Evolutionary conservation across 2,888 invertebrate species (phyloP), one percentile per base, ranked within the genome.

Genomic region (Scotopteryx bipunctaria): DNA sequence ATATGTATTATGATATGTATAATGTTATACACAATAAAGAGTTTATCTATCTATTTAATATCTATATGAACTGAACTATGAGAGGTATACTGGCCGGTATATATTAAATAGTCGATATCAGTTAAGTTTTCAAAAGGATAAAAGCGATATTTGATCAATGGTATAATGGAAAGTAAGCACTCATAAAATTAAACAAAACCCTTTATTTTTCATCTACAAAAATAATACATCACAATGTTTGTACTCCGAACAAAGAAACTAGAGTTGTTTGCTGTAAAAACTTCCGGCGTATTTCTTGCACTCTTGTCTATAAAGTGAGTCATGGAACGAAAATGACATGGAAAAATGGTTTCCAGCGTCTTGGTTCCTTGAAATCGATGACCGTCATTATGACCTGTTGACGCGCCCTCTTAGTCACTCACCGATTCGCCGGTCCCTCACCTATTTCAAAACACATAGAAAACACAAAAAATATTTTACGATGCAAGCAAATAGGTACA

Each of bases 311-410:
- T 45, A 42, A 46, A 52, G 42, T 14, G 43, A 52, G 25, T 36
- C 41, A 52, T 52, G 46, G 52, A 23, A 32, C 17, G 46, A 46
- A 42, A 46, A 46, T 46, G 52, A 51, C 51, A 36, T 51, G 41
- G 51, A 45, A 45, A 45, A 51, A 41, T 52, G 31, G 36, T 41
- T 15, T 23, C 32, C 37, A 14, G 31, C 25, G 9, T n/a, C n/a
- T 2, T 6, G 29, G 16, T 3, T 32, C 13, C 16, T 5, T 31
- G 17, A 32, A 38, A 38, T 16, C 23, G 3, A 16, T 33, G n/a
- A 11, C 21, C 17, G 16, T 5, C n/a, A n/a, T n/a, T 11, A 29
- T n/a, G 6, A 2, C 5, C 6, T 23, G 6, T 23, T 6, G 8
- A 23, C 2, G 2, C 2, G 1, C 6, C 1, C 23, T n/a, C 2